phyloP scores from a whole-genome alignment of 2,888 invertebrate species.

The Caenorhabditis imperialis region DNA sequence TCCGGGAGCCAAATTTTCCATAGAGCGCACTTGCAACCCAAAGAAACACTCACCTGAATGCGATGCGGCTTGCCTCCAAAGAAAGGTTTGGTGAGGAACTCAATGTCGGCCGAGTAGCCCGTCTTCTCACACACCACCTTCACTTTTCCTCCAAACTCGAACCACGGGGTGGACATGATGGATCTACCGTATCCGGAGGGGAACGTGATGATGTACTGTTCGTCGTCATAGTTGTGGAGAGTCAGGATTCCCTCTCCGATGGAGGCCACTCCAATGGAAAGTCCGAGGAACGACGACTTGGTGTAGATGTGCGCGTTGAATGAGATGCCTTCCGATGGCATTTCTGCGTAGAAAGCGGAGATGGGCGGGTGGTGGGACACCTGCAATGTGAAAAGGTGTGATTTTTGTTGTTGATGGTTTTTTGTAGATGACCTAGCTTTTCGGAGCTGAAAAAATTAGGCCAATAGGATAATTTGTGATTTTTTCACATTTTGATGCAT shows the following conservation, averaged over 20 bases:
- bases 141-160: slow-evolving; percentile 95
- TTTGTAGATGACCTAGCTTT: too few relatives aligned
- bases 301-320: slow-evolving; percentile 98
- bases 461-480: too few relatives aligned
- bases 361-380: slow-evolving; percentile 99
- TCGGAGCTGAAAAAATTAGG: too few relatives aligned
- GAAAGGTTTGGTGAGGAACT: slow-evolving; percentile 90
- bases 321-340: slow-evolving; percentile 89
- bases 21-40: too few relatives aligned
- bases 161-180: slow-evolving; percentile 97
- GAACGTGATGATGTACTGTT: slow-evolving; percentile 95
- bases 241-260: slow-evolving; percentile 95
- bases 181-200: slow-evolving; percentile 98
- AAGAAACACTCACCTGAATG: too few relatives aligned
- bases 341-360: slow-evolving; percentile 98
- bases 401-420: too few relatives aligned
- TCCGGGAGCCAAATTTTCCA: too few relatives aligned
- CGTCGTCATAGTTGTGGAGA: slow-evolving; percentile 87
- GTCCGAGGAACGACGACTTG: slow-evolving; percentile 97
- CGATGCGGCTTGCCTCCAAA: slow-evolving; percentile 77
- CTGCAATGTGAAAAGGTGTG: too few relatives aligned
- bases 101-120: slow-evolving; percentile 91
- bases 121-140: slow-evolving; percentile 90
- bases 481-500: too few relatives aligned
- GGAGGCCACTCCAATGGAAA: slow-evolving; percentile 89